A percentile compares a stretch with the other conserved stretches of the same genome.
These are phyloP conservation scores for Poeciliopsis presidionis DNA, from an alignment of 2,797 vertebrate species.

Conservation along the genomic window DNA sequence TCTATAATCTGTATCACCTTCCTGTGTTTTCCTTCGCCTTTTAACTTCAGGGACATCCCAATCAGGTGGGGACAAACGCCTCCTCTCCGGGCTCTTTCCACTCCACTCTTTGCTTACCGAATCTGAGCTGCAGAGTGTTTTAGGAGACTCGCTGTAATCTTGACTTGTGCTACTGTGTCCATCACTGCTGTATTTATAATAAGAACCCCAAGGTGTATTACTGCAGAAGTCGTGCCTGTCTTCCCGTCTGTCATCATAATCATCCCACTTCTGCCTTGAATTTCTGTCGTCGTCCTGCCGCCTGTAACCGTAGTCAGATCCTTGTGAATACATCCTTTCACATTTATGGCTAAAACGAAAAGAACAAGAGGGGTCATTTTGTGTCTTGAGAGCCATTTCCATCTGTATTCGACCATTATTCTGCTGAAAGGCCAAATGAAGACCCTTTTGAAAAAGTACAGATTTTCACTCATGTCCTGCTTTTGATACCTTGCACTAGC, in stretches of 20 bases:
- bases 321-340: slow-evolving; percentile 60
- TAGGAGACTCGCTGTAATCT: slow-evolving; percentile 47
- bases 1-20: slow-evolving; percentile 34
- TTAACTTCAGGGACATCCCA: slow-evolving; percentile 49
- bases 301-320: slow-evolving; percentile 42
- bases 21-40: slow-evolving; percentile 27
- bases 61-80: slow-evolving; percentile 45
- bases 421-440: not conserved
- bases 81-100: slow-evolving; percentile 56
- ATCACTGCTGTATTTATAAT: slow-evolving; percentile 42
- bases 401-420: not conserved
- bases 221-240: slow-evolving; percentile 36
- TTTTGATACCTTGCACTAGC: not conserved
- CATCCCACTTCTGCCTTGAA: slow-evolving; percentile 43
- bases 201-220: slow-evolving; percentile 17
- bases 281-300: slow-evolving; percentile 42
- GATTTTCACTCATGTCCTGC: not conserved
- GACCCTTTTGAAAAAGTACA: not conserved
- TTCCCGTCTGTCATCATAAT: slow-evolving; percentile 42
- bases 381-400: not conserved
- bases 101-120: slow-evolving; percentile 36
- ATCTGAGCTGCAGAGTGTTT: slow-evolving; percentile 42
- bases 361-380: not conserved
- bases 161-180: slow-evolving; percentile 1
- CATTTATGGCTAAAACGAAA: not conserved